A percentile compares a stretch with the other conserved stretches of the same genome.
These are phyloP conservation scores for Motacilla alba DNA, from an alignment of 2,113 vertebrate species.

Conservation along the genomic window DNA sequence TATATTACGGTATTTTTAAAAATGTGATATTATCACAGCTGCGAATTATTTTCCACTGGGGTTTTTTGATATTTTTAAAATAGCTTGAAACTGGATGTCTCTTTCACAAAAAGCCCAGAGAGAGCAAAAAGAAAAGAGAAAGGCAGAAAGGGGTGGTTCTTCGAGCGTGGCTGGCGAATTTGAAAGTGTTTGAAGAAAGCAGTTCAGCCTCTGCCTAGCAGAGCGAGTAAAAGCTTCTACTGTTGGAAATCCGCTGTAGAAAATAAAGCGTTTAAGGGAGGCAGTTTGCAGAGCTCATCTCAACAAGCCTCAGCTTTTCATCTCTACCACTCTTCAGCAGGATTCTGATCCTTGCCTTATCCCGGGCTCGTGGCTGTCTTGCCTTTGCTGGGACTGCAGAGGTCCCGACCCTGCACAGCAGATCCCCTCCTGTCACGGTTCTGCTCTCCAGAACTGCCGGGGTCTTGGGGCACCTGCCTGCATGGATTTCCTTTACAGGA, in stretches of 20 bases:
- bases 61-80: slow-evolving; percentile 53
- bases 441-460: neutral
- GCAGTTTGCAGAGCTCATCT: neutral
- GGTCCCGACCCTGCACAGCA: neutral
- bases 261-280: neutral
- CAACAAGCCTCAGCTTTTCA: neutral
- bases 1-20: slow-evolving; percentile 67
- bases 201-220: slow-evolving; percentile 19
- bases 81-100: slow-evolving; percentile 54
- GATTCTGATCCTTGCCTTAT: neutral
- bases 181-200: slow-evolving; percentile 19
- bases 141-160: slow-evolving; percentile 43
- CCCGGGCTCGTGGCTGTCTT: neutral
- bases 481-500: neutral
- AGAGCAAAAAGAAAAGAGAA: slow-evolving; percentile 11
- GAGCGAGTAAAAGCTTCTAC: neutral
- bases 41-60: slow-evolving; percentile 77
- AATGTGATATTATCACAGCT: slow-evolving; percentile 80
- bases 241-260: neutral
- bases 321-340: neutral
- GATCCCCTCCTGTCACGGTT: neutral
- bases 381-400: neutral
- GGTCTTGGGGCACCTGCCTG: neutral
- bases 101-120: slow-evolving; percentile 24
- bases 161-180: slow-evolving; percentile 22